Evolutionary conservation across 2,888 invertebrate genomes (phyloP).

Genomic region (Dascillus cervinus): DNA sequence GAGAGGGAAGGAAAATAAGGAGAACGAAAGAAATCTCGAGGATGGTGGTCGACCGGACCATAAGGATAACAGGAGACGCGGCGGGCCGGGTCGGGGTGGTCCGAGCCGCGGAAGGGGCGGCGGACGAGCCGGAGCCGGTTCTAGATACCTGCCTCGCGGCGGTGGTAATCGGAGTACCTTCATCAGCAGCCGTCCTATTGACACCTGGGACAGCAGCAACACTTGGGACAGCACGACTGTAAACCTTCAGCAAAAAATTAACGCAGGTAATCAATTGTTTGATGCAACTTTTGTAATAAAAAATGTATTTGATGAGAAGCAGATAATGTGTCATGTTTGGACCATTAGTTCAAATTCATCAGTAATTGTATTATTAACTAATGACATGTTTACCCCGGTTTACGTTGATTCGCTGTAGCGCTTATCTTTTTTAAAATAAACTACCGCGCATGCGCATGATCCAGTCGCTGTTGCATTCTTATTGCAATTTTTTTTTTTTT

Average conservation of each 20-base stretch:
- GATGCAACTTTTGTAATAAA: neutral
- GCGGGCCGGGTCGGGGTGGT: constrained; percentile 39
- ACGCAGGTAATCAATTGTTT: constrained; percentile 5
- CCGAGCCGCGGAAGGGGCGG: constrained; percentile 49
- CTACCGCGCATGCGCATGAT: too few relatives aligned
- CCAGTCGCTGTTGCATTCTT: too few relatives aligned
- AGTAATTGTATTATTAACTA: too few relatives aligned
- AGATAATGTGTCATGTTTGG: too few relatives aligned
- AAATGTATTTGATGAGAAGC: too few relatives aligned
- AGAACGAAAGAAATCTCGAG: constrained; percentile 38
- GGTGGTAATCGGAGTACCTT: constrained; percentile 20
- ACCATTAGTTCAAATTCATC: too few relatives aligned
- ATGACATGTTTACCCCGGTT: too few relatives aligned
- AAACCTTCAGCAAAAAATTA: constrained; percentile 24
- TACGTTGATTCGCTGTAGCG: too few relatives aligned
- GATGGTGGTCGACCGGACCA: constrained; percentile 28
- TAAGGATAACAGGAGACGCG: constrained; percentile 49
- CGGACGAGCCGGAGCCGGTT: constrained; percentile 36
- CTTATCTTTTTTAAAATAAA: too few relatives aligned
- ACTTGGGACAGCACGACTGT: constrained; percentile 37
- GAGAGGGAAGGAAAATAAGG: constrained; percentile 27
- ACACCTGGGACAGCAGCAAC: constrained; percentile 51
- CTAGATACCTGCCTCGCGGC: constrained; percentile 43
- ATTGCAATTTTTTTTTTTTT: too few relatives aligned
- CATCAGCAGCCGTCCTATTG: constrained; percentile 40